These are phyloP conservation scores for Strix uralensis DNA, from an alignment of 2,113 vertebrate species.

Conservation along the genomic window DNA sequence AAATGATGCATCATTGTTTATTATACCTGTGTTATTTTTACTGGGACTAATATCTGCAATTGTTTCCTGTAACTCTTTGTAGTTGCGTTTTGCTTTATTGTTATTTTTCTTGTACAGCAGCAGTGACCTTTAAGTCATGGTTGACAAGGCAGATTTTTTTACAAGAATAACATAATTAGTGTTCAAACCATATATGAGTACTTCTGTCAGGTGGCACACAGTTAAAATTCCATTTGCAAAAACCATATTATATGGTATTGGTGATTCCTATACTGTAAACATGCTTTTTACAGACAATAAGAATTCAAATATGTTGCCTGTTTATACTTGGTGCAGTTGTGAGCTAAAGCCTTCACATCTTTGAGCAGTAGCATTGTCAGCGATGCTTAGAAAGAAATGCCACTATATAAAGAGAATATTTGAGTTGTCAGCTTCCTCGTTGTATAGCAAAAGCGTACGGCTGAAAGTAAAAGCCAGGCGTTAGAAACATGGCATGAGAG, in stretches of 20 bases:
- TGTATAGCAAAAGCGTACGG: background rate
- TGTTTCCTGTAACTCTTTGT: background rate
- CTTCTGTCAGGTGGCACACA: background rate
- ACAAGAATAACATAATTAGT: constrained; percentile 39
- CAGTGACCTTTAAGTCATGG: background rate
- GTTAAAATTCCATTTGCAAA: constrained; percentile 11
- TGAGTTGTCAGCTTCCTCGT: background rate
- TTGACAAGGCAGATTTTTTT: constrained; percentile 22
- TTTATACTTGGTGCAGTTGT: background rate
- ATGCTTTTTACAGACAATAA: background rate
- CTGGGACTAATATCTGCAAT: background rate
- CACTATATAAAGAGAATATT: background rate
- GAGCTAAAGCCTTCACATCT: background rate
- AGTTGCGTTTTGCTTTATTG: background rate
- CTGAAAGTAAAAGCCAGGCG: background rate
- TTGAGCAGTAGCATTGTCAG: background rate
- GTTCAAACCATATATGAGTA: background rate
- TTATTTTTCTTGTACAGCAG: background rate
- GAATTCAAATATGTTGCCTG: background rate
- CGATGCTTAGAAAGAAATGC: background rate
- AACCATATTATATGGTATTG: background rate
- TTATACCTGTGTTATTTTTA: background rate
- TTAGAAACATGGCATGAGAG: background rate
- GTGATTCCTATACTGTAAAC: background rate
- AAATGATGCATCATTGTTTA: background rate